Percentiles rank a stretch among this genome's conserved stretches.
These are phyloP conservation scores for Phymanthus crucifer DNA, from an alignment of 92 coral and sea anemone species.

Conservation along the genomic window DNA sequence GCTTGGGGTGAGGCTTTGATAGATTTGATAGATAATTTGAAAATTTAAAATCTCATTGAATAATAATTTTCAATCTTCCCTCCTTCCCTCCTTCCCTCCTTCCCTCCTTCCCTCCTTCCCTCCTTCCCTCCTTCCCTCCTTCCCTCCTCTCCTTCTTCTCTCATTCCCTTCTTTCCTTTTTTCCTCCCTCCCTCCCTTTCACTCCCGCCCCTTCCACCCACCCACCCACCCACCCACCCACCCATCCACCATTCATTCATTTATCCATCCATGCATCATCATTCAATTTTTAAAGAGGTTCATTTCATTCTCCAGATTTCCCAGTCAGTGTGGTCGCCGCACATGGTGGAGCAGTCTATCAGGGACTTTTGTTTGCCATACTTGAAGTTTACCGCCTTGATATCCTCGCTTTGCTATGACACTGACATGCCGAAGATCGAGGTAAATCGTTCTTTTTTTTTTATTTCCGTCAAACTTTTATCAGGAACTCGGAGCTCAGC, in stretches of 20 bases:
- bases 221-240: background rate
- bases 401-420: conserved; percentile 71
- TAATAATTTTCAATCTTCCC: too few relatives aligned
- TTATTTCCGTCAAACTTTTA: too few relatives aligned
- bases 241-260: background rate
- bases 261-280: background rate
- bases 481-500: too few relatives aligned
- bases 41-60: too few relatives aligned
- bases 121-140: background rate
- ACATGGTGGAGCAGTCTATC: conserved; percentile 84
- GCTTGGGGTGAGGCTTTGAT: conserved; percentile 74
- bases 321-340: conserved; percentile 98
- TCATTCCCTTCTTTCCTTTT: background rate
- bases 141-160: too few relatives aligned
- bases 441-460: too few relatives aligned
- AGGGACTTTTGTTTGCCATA: conserved; percentile 86
- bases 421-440: conserved; percentile 53
- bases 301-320: conserved; percentile 62
- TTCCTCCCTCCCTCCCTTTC: background rate
- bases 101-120: too few relatives aligned
- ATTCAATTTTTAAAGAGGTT: too few relatives aligned
- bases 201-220: background rate
- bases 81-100: too few relatives aligned
- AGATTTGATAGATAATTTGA: too few relatives aligned
- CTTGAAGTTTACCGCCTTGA: conserved; percentile 63